Base-by-base conservation (phyloP, 2,113 vertebrate species). In the Perccottus glenii region DNA sequence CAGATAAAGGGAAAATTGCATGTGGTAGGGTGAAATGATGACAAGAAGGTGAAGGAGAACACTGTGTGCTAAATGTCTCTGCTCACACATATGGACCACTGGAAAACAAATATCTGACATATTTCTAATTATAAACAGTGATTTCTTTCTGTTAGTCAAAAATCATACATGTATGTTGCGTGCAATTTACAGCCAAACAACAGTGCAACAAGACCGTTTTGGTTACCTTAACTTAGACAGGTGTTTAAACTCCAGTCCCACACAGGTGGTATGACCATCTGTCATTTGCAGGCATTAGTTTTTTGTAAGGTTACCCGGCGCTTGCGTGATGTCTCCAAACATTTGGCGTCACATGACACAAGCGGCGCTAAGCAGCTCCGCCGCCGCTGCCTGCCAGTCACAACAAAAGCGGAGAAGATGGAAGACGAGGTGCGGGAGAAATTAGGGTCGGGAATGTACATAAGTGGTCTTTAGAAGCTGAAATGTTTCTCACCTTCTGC, bases 261-360 rank as follows among this genome's bases (percentile, higher is more conserved):
- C 94, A 84, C 96, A 98, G 85, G 73, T 94, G 70, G 91, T 95
- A 59, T 99, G 96, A 3, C 98, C 98, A 85, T 99, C 98, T 0
- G 96, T 99, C 96, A 99, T 96, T 85, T 99, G 98, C 58, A 99
- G 86, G 47, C n/a, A n/a, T n/a, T n/a, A n/a, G n/a, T n/a, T n/a
- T n/a, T n/a, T n/a, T n/a, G n/a, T n/a, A n/a, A n/a, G n/a, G n/a
- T n/a, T n/a, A n/a, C n/a, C n/a, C n/a, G n/a, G n/a, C n/a, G n/a
- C n/a, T n/a, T n/a, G n/a, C n/a, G n/a, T n/a, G n/a, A n/a, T n/a
- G n/a, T n/a, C n/a, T n/a, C n/a, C n/a, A n/a, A n/a, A n/a, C n/a
- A n/a, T n/a, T n/a, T n/a, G n/a, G n/a, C n/a, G n/a, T n/a, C n/a
- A n/a, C n/a, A n/a, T n/a, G n/a, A n/a, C n/a, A n/a, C n/a, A n/a